These are phyloP conservation scores for Gila orcuttii DNA, from an alignment of 2,113 vertebrate species.

Conservation along the genomic window DNA sequence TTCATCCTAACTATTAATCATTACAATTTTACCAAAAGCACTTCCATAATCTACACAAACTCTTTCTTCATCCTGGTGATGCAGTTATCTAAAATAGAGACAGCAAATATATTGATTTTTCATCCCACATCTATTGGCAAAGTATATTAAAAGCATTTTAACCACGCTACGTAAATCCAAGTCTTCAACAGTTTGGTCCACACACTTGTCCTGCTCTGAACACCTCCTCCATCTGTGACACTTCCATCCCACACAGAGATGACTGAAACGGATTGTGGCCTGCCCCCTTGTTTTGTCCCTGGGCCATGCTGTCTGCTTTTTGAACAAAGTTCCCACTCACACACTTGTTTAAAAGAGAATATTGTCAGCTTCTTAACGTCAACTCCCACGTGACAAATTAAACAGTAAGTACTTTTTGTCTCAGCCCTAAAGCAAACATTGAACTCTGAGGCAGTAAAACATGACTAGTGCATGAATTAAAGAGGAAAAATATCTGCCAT, in stretches of 20 bases:
- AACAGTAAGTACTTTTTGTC: constrained; percentile 27
- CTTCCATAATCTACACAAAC: no score
- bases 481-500: neutral
- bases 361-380: neutral
- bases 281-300: constrained; percentile 25
- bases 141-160: constrained; percentile 1
- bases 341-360: constrained; percentile 20
- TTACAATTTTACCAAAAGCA: neutral
- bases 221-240: constrained; percentile 23
- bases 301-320: constrained; percentile 5
- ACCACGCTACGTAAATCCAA: neutral
- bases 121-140: neutral
- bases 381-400: constrained; percentile 19
- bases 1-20: neutral
- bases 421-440: constrained; percentile 13
- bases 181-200: neutral
- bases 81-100: neutral
- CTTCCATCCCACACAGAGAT: constrained; percentile 19
- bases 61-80: neutral
- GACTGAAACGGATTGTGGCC: neutral
- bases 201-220: neutral
- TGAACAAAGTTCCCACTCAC: constrained; percentile 30
- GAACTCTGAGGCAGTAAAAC: constrained; percentile 7
- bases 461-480: neutral
- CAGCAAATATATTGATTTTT: neutral